Conservation (phyloP, 1,140 invertebrate species). For the Scylla paramamosain region DNA sequence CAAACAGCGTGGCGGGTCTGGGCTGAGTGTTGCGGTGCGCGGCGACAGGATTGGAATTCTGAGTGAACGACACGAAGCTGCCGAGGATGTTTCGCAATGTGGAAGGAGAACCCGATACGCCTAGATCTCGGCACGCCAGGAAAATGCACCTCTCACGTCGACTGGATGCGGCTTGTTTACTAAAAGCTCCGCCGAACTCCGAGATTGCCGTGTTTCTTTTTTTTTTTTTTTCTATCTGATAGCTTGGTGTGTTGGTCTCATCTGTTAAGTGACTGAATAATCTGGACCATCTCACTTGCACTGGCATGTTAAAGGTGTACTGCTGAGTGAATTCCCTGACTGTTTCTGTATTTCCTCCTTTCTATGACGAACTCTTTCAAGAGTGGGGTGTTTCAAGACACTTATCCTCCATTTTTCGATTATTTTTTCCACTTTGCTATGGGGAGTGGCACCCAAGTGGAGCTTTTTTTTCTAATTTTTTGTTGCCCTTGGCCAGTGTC, state of each 20-base stretch:
- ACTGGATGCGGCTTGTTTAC: not conserved
- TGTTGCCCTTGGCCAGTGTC: too few species aligned
- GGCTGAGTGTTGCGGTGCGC: not conserved
- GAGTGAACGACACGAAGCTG: not conserved
- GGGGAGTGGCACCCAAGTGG: too few species aligned
- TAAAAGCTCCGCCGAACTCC: not conserved
- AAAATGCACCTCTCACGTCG: not conserved
- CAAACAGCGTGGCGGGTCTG: not conserved
- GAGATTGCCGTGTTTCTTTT: not conserved
- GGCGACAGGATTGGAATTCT: not conserved
- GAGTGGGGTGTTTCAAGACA: too few species aligned
- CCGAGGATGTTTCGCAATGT: conserved; percentile 4
- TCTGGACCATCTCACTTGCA: not conserved
- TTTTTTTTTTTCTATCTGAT: not conserved
- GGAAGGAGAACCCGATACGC: conserved; percentile 10
- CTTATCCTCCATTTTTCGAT: too few species aligned
- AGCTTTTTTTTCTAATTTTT: too few species aligned
- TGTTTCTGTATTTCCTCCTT: too few species aligned
- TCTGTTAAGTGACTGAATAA: not conserved
- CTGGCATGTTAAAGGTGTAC: not conserved
- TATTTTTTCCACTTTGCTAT: too few species aligned
- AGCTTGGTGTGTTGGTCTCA: not conserved
- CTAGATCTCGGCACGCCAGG: not conserved
- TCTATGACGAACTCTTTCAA: too few species aligned
- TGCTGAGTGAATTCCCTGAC: not conserved